Base-by-base conservation (phyloP, 2,797 vertebrate genomes). In the Neosilurus mollespiculum region DNA sequence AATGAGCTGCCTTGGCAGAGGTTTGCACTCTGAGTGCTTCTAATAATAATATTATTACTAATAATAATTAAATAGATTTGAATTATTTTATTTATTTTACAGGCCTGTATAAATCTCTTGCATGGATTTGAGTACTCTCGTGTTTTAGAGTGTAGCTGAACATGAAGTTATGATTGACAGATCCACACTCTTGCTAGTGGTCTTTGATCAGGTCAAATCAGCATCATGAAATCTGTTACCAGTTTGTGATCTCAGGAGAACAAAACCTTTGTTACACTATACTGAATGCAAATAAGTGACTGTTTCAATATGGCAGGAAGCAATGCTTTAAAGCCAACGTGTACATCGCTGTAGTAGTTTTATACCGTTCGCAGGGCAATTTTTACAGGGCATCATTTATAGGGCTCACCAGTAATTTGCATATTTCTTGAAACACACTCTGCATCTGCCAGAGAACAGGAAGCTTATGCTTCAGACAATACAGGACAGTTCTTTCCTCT, bases 351-450 rank as follows among this genome's bases (percentile, higher is more conserved):
- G 51, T 11, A 7, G 22, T 20, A 64, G n/a, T 51, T 49, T 49
- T 64, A 64, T 26, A 64, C 22, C 51, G 9, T 15, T 78, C 18
- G n/a, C 18, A 61, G 7, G 14, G 1, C 37, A 14, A n/a, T 58
- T 34, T 58, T 59, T 59, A 56, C 51, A 30, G 3, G 37, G 15
- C 24, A 43, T 71, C 49, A 85, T 81, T 79, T 78, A 76, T 56
- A 81, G 18, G 54, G 37, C 43, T 43, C 22, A 51, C 22, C 16
- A 30, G 9, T 34, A 22, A 58, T 75, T 75, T 75, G 54, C 72
- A 58, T 34, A 76, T 34, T 59, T 37, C 18, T 71, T 65, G 75
- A 84, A 87, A 85, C 51, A 69, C 70, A 65, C 22, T 71, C 9
- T 56, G 53, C 58, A 78, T 43, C 73, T 78, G 71, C 61, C 66